These are phyloP conservation scores for Scrobipalpa costella DNA, from an alignment of 2,888 invertebrate genomes.

Conservation along the genomic window DNA sequence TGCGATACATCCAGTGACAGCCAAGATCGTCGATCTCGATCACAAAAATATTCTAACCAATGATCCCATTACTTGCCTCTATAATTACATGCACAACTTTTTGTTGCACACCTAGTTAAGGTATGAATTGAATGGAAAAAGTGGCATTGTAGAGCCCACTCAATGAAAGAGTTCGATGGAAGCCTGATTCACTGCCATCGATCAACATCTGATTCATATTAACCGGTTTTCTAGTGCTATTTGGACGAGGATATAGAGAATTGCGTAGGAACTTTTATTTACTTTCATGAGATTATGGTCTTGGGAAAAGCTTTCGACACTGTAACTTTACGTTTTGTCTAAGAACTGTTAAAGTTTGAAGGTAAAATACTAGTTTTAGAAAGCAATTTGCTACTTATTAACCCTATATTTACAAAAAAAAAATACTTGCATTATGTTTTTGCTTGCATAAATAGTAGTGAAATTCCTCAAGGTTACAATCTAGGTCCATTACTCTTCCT, in stretches of 20 bases:
- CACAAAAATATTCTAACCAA: no score
- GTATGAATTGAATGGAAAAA: constrained; percentile 26
- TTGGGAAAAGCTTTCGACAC: constrained; percentile 3
- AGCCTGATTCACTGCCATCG: constrained; percentile 26
- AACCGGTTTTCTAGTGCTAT: constrained; percentile 20
- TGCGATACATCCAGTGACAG: not conserved
- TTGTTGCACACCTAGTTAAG: constrained; percentile 17
- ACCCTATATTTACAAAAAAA: no score
- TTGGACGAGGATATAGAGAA: constrained; percentile 16
- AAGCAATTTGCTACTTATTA: no score
- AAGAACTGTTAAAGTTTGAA: no score
- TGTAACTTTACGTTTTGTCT: not conserved
- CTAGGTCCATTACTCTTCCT: no score
- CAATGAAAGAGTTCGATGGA: constrained; percentile 25
- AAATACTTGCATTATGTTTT: no score
- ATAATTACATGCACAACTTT: constrained; percentile 16
- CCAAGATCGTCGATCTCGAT: not conserved
- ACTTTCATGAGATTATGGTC: no score
- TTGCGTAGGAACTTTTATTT: not conserved
- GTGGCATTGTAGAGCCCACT: constrained; percentile 26
- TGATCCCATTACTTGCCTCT: not conserved
- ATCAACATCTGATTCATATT: constrained; percentile 26
- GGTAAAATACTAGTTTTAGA: no score
- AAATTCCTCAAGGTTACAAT: no score
- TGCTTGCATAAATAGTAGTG: no score